A percentile compares a stretch with the other conserved stretches of the same genome.
phyloP scores from a whole-genome alignment of 2,113 vertebrate species.

The Hippolais icterina region DNA sequence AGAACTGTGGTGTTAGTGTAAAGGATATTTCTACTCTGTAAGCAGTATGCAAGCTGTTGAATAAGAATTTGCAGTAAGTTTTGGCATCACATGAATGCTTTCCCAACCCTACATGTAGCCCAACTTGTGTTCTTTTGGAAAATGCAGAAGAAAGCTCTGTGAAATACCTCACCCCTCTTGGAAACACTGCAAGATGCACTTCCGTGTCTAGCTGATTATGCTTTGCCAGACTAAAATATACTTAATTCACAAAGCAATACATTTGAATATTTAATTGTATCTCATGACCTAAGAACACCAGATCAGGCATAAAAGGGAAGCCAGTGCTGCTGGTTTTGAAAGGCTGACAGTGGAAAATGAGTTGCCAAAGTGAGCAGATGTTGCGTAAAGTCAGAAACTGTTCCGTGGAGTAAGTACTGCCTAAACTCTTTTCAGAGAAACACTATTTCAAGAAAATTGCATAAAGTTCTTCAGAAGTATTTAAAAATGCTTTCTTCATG shows the following conservation, averaged over 20 bases:
- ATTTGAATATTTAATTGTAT: not conserved
- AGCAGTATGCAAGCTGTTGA: not conserved
- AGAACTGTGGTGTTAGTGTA: not conserved
- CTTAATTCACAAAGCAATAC: not conserved
- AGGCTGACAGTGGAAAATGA: not conserved
- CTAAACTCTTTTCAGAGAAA: not conserved
- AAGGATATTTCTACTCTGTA: not conserved
- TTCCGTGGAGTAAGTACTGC: not conserved
- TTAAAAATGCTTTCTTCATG: not conserved
- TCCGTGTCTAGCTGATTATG: not conserved
- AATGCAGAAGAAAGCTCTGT: not conserved
- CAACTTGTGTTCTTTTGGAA: not conserved
- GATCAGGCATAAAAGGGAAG: not conserved
- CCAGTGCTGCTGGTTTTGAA: not conserved
- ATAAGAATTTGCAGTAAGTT: not conserved
- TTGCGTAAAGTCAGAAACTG: not conserved
- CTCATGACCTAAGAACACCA: not conserved
- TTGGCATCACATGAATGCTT: not conserved
- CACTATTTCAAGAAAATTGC: not conserved
- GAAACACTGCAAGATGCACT: not conserved
- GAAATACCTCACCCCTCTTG: not conserved
- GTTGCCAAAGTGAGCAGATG: not conserved
- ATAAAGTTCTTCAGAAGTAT: not conserved
- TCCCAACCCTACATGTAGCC: not conserved
- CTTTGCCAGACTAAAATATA: not conserved